phyloP scores from a whole-genome alignment of 2,113 vertebrate genomes.

The Coptodon rendalli region DNA sequence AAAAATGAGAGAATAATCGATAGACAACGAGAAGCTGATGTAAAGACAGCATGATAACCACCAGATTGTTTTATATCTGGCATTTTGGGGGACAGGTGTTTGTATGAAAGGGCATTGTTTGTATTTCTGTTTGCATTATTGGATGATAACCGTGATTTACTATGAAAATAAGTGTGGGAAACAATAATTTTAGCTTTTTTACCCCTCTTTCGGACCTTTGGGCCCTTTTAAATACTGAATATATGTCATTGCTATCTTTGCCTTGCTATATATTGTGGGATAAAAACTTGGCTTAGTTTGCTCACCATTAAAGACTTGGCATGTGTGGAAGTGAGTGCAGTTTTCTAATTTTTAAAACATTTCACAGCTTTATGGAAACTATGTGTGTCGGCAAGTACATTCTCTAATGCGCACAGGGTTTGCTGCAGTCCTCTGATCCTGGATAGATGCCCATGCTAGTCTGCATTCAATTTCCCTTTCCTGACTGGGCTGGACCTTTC shows the following conservation, averaged over 20 bases:
- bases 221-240: not conserved
- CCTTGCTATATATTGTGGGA: not conserved
- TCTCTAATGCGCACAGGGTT: constrained; percentile 26
- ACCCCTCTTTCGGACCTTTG: not conserved
- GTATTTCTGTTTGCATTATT: not conserved
- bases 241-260: not conserved
- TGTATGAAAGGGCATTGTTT: not conserved
- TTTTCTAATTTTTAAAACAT: constrained; percentile 3
- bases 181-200: not conserved
- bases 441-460: constrained; percentile 20
- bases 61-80: not conserved
- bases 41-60: not conserved
- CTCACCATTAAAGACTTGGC: not conserved
- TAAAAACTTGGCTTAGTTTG: constrained; percentile 5
- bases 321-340: not conserved
- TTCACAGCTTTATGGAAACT: constrained; percentile 26
- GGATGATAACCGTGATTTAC: not conserved
- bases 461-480: constrained; percentile 56
- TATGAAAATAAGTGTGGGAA: not conserved
- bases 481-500: constrained; percentile 9
- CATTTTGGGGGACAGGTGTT: not conserved
- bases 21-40: not conserved
- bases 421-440: constrained; percentile 44
- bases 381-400: not conserved
- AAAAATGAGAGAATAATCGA: not conserved